A percentile compares a stretch with the other conserved stretches of the same genome.
These are phyloP conservation scores for Sebastes nivosus DNA, from an alignment of 2,797 vertebrate species.

Conservation along the genomic window DNA sequence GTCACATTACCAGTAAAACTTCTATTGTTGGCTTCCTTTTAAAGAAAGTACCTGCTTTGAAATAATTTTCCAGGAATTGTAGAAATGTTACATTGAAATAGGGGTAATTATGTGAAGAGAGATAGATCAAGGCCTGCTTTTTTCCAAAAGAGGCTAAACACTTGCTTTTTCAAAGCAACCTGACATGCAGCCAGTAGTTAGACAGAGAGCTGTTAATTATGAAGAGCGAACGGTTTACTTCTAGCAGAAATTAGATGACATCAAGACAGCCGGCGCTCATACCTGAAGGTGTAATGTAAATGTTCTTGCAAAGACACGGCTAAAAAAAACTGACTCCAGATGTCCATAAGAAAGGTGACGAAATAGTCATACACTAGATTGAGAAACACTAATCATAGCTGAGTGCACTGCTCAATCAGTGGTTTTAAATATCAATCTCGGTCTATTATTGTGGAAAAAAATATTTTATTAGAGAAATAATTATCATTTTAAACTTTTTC, in stretches of 20 bases:
- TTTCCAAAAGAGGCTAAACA: conserved; percentile 1
- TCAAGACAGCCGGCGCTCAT: neutral
- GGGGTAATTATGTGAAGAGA: conserved; percentile 21
- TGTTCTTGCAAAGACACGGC: neutral
- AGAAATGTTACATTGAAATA: conserved; percentile 27
- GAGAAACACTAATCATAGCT: neutral
- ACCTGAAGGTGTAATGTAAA: neutral
- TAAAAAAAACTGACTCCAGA: neutral
- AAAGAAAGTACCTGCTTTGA: neutral
- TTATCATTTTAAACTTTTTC: neutral
- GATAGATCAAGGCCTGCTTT: conserved; percentile 17
- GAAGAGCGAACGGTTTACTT: neutral
- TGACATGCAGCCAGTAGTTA: neutral
- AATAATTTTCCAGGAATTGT: neutral
- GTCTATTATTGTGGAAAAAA: neutral
- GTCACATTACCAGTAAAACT: neutral
- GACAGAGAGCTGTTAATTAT: neutral
- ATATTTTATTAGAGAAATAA: neutral
- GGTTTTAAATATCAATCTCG: neutral
- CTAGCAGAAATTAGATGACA: neutral
- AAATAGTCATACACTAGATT: neutral
- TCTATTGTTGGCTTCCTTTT: neutral
- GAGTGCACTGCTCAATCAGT: neutral
- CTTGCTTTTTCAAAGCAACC: conserved; percentile 18
- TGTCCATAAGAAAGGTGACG: neutral